Evolutionary conservation across 2,113 vertebrate genomes (phyloP).

Genomic region (Neotoma lepida): DNA sequence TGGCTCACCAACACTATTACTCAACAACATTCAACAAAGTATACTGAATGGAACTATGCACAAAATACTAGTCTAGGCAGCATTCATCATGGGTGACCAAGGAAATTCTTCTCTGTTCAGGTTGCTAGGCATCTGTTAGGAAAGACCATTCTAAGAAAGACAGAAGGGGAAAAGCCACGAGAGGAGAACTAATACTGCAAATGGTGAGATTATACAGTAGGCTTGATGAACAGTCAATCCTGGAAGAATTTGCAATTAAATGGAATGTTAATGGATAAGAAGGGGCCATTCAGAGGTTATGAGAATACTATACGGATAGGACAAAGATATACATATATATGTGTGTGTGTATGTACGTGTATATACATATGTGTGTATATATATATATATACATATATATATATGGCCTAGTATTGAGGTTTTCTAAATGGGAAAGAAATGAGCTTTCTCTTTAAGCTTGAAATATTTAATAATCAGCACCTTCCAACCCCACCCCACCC

Average conservation of each 20-base stretch:
- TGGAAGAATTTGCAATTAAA: neutral
- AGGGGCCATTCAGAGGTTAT: neutral
- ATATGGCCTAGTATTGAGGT: neutral
- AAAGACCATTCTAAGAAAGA: neutral
- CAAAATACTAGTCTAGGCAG: neutral
- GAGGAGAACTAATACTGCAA: neutral
- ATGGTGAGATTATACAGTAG: neutral
- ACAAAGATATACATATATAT: neutral
- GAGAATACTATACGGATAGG: neutral
- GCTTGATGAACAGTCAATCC: neutral
- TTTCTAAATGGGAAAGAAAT: neutral
- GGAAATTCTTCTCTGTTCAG: neutral
- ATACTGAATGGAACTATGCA: neutral
- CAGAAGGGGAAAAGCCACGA: neutral
- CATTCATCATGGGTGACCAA: neutral
- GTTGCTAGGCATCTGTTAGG: neutral
- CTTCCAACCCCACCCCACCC: neutral
- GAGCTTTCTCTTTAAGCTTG: neutral
- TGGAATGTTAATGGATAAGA: neutral
- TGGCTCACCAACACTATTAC: neutral
- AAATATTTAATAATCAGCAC: constrained; percentile 1
- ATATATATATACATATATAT: no score
- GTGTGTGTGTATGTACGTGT: no score
- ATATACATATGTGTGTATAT: no score
- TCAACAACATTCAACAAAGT: constrained; percentile 9